Evolutionary conservation across 1,140 invertebrate species (phyloP).

Genomic region (Liolophura sinensis): DNA sequence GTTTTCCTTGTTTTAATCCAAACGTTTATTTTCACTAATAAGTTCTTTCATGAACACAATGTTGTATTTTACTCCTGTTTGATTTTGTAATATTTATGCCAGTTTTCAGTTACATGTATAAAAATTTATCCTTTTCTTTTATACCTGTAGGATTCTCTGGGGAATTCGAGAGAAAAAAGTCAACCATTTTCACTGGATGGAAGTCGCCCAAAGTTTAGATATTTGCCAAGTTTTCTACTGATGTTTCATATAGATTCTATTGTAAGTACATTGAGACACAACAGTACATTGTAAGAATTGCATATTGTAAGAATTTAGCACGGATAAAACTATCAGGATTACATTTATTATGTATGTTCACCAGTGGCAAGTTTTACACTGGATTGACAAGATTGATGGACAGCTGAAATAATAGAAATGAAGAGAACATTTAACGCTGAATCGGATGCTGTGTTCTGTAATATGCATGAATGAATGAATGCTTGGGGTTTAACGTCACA

Average conservation of each 20-base stretch:
- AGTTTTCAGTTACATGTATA: neutral
- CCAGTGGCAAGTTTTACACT: neutral
- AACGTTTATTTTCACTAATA: neutral
- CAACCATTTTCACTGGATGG: conserved; percentile 81
- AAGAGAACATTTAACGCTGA: neutral
- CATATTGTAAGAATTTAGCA: neutral
- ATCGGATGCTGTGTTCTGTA: neutral
- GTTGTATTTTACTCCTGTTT: no score
- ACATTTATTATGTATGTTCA: neutral
- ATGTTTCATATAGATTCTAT: conserved; percentile 74
- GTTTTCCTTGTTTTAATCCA: neutral
- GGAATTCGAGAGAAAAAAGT: conserved; percentile 63
- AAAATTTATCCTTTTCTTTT: neutral
- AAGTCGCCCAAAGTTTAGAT: conserved; percentile 67
- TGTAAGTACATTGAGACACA: conserved; percentile 64
- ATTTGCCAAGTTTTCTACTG: conserved; percentile 71
- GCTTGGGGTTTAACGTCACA: no score
- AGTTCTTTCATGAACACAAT: neutral
- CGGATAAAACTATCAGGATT: neutral
- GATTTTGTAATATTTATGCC: neutral
- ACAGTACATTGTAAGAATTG: neutral
- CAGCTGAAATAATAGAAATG: neutral
- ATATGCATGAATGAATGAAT: neutral
- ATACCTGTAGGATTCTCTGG: conserved; percentile 67
- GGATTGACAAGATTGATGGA: neutral